Percentiles rank a stretch among this genome's conserved stretches.
Evolutionary conservation across 1,140 invertebrate species (phyloP).

Genomic region (Pseudachorutes palmiensis): DNA sequence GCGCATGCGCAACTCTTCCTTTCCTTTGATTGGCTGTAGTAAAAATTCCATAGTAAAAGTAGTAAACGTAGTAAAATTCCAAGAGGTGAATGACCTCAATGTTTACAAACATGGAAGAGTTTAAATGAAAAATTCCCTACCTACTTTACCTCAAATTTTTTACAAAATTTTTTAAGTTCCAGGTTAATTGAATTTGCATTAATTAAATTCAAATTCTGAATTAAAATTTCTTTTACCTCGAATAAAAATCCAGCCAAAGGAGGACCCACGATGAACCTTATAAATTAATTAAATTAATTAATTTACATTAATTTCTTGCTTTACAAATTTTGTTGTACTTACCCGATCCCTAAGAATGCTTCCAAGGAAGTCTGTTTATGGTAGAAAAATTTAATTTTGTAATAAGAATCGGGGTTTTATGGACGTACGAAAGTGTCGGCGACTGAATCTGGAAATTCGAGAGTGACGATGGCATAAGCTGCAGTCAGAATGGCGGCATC

Average conservation of each 20-base stretch:
- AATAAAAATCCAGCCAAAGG: conserved; percentile 74
- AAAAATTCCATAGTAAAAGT: too few relatives aligned
- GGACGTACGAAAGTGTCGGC: conserved; percentile 50
- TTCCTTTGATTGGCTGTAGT: too few relatives aligned
- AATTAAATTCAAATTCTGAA: neutral
- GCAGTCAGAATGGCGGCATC: conserved; percentile 52
- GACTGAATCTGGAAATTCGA: conserved; percentile 56
- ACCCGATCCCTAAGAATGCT: conserved; percentile 78
- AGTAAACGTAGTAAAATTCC: too few relatives aligned
- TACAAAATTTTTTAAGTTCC: too few relatives aligned
- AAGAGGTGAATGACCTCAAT: too few relatives aligned
- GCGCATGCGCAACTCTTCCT: too few relatives aligned
- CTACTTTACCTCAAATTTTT: too few relatives aligned
- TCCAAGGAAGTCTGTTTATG: conserved; percentile 65
- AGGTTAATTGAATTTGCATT: too few relatives aligned
- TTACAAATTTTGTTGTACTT: conserved; percentile 11
- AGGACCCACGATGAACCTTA: conserved; percentile 53
- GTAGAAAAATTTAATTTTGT: conserved; percentile 6
- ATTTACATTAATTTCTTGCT: neutral
- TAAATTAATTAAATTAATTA: neutral
- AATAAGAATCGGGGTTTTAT: neutral
- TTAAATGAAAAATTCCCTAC: too few relatives aligned
- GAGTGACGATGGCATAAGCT: conserved; percentile 51
- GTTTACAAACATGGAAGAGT: too few relatives aligned
- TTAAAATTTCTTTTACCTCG: conserved; percentile 43